These are phyloP conservation scores for Trichogramma dendrolimi DNA, from an alignment of 2,888 invertebrate genomes.

Conservation along the genomic window DNA sequence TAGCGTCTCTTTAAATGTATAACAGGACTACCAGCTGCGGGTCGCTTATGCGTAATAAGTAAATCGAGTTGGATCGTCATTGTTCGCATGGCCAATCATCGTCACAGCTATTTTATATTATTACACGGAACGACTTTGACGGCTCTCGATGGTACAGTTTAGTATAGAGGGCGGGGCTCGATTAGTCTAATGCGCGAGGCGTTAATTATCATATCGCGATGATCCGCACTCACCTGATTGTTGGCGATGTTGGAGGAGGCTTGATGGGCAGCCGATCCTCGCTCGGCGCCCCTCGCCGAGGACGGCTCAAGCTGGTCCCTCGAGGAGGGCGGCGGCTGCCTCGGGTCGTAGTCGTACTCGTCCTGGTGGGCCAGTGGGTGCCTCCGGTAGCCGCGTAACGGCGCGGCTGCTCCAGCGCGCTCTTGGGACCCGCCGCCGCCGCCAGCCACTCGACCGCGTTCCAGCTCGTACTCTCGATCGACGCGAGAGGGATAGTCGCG, in stretches of 20 bases:
- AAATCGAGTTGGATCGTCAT: too few species aligned
- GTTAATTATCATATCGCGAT: too few species aligned
- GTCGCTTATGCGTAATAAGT: too few species aligned
- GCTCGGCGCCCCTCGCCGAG: slow-evolving; percentile 19
- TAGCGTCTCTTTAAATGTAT: too few species aligned
- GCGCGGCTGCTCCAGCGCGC: neutral
- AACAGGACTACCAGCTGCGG: too few species aligned
- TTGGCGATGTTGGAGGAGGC: slow-evolving; percentile 40
- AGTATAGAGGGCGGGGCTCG: too few species aligned
- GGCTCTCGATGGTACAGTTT: too few species aligned
- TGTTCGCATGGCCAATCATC: too few species aligned
- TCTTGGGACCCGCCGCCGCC: neutral
- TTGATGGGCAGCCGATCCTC: slow-evolving; percentile 24
- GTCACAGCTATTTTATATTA: too few species aligned
- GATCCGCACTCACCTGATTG: slow-evolving; percentile 41
- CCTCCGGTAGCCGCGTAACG: neutral
- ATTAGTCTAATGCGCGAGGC: too few species aligned
- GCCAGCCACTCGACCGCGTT: neutral
- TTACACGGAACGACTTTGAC: too few species aligned
- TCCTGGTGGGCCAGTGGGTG: slow-evolving; percentile 26
- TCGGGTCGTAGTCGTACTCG: slow-evolving; percentile 43
- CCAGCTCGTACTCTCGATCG: slow-evolving; percentile 40
- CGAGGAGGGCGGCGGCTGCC: slow-evolving; percentile 29
- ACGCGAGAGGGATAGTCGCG: slow-evolving; percentile 30
- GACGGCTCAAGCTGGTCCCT: slow-evolving; percentile 32